phyloP scores from a whole-genome alignment of 2,113 vertebrate species.

The Nothoprocta perdicaria region DNA sequence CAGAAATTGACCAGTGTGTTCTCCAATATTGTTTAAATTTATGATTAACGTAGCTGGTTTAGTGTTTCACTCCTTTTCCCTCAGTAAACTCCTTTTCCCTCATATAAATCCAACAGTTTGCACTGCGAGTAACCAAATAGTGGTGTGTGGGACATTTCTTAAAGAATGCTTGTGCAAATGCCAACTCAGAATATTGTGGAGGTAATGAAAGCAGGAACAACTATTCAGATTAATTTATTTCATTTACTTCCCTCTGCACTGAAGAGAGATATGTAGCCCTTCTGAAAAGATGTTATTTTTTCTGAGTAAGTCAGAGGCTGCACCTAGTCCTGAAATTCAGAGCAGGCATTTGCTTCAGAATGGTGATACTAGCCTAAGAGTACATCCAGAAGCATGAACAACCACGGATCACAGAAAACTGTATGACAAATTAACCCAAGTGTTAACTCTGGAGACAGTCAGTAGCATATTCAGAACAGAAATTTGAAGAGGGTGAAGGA shows the following conservation, averaged over 20 bases:
- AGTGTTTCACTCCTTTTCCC: slow-evolving; percentile 27
- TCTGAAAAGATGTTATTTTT: background rate
- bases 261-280: background rate
- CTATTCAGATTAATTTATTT: background rate
- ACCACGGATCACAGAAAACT: background rate
- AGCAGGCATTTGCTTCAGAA: background rate
- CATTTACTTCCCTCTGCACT: background rate
- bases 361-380: background rate
- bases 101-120: slow-evolving; percentile 18
- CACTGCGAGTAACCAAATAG: background rate
- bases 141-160: background rate
- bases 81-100: slow-evolving; percentile 3
- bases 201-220: background rate
- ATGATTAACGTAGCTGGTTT: background rate
- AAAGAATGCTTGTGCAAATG: background rate
- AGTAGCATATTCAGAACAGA: background rate
- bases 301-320: background rate
- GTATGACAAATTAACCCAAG: background rate
- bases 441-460: background rate
- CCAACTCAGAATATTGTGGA: background rate
- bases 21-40: slow-evolving; percentile 34
- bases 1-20: background rate
- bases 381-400: background rate
- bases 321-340: background rate
- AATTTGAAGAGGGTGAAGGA: background rate